Conservation (phyloP, 2,797 vertebrate species). For the Mus spretus region DNA sequence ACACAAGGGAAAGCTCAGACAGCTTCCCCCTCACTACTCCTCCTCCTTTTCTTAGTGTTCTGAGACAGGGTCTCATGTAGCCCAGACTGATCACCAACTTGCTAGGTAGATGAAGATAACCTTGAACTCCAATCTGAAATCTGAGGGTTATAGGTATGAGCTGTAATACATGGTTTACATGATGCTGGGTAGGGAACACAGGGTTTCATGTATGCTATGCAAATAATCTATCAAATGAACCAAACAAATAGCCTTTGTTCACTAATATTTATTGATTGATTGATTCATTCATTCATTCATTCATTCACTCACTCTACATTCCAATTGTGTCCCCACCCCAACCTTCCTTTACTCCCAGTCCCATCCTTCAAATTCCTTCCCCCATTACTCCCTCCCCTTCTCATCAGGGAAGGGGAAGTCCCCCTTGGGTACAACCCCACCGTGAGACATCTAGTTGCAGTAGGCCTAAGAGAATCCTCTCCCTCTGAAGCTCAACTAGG, state of each 20-base stretch:
- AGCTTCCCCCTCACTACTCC: not conserved
- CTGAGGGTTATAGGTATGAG: not conserved
- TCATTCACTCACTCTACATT: not conserved
- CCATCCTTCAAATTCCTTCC: too few relatives aligned
- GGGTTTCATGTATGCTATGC: not conserved
- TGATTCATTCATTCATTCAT: not conserved
- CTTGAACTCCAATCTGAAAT: not conserved
- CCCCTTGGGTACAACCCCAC: not conserved
- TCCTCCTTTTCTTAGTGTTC: not conserved
- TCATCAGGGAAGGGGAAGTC: not conserved
- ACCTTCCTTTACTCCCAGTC: too few relatives aligned
- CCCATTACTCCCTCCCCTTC: not conserved
- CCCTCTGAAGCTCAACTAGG: not conserved
- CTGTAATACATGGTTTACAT: not conserved
- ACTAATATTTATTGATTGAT: not conserved
- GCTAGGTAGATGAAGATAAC: not conserved
- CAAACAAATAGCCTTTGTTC: not conserved
- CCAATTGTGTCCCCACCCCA: too few relatives aligned
- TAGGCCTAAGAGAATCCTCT: not conserved
- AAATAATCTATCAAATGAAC: not conserved
- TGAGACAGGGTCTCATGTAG: not conserved
- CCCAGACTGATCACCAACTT: not conserved
- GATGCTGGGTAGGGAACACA: not conserved
- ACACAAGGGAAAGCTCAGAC: not conserved
- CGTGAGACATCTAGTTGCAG: not conserved